These are phyloP conservation scores for Cerceris rybyensis DNA, from an alignment of 2,888 invertebrate genomes.

Conservation along the genomic window DNA sequence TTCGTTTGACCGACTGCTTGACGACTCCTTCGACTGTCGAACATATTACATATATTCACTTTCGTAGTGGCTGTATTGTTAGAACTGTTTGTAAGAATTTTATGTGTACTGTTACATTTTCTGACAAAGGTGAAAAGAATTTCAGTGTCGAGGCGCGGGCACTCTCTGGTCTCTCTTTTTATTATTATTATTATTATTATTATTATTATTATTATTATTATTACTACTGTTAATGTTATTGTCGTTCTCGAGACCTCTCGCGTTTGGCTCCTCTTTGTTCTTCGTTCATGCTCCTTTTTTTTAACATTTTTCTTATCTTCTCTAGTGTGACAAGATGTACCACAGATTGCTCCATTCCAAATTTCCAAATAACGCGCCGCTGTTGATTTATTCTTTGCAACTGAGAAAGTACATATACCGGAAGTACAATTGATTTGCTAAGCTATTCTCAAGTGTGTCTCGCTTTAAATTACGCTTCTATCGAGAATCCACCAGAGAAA, in stretches of 20 bases:
- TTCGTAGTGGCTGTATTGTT: constrained; percentile 58
- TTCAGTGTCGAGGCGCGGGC: neutral
- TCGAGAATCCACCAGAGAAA: constrained; percentile 48
- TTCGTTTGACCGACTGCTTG: constrained; percentile 38
- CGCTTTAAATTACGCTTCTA: constrained; percentile 49
- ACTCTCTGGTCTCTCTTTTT: neutral
- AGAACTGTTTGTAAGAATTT: constrained; percentile 48
- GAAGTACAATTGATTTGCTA: constrained; percentile 48
- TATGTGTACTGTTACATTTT: constrained; percentile 40
- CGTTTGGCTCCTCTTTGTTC: neutral
- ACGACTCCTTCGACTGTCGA: constrained; percentile 51
- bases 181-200: neutral
- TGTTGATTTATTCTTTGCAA: constrained; percentile 42
- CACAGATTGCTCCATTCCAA: constrained; percentile 57
- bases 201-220: neutral
- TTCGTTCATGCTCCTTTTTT: constrained; percentile 11
- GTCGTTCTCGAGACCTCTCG: constrained; percentile 15
- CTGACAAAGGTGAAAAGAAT: constrained; percentile 57
- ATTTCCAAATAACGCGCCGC: constrained; percentile 36
- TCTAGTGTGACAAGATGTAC: constrained; percentile 56
- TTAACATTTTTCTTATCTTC: neutral
- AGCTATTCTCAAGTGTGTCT: constrained; percentile 70
- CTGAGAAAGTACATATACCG: constrained; percentile 27
- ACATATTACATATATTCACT: constrained; percentile 33
- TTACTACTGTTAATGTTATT: too few species aligned